These are phyloP conservation scores for Tiliacea citrago DNA, from an alignment of 2,888 invertebrate genomes.

Conservation along the genomic window DNA sequence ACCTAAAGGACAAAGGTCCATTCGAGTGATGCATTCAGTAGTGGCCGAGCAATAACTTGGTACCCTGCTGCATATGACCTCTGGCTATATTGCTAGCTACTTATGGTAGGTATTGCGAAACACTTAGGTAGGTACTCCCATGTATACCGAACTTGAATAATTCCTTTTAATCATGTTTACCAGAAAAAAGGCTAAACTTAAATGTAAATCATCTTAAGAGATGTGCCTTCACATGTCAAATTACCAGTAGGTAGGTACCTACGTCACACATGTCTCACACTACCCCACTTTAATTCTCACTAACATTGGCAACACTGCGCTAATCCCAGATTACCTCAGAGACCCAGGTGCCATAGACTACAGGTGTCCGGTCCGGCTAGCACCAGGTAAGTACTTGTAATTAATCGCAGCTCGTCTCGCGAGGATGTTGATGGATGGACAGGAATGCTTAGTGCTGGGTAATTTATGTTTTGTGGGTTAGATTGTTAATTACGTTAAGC, in stretches of 20 bases:
- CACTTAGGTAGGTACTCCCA: not conserved
- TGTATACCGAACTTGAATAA: not conserved
- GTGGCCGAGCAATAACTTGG: not conserved
- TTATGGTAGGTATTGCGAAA: not conserved
- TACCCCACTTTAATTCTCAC: not conserved
- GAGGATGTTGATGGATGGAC: constrained; percentile 29
- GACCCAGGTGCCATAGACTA: constrained; percentile 22
- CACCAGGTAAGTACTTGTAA: constrained; percentile 20
- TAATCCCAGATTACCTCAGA: constrained; percentile 22
- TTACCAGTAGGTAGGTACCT: too few relatives aligned
- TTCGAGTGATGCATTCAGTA: not conserved
- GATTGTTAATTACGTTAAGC: constrained; percentile 3
- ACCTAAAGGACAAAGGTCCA: not conserved
- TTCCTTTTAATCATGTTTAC: not conserved
- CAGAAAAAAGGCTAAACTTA: not conserved
- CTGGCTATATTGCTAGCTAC: not conserved
- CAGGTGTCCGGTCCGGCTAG: constrained; percentile 14
- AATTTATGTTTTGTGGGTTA: constrained; percentile 19
- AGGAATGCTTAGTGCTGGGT: constrained; percentile 10
- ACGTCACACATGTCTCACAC: not conserved
- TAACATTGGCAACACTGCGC: constrained; percentile 12
- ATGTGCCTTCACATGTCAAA: constrained; percentile 1
- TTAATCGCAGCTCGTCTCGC: constrained; percentile 39
- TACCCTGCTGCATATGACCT: not conserved
- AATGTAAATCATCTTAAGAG: not conserved